These are phyloP conservation scores for Cygnus buccinator DNA, from an alignment of 2,113 vertebrate species.

Conservation along the genomic window DNA sequence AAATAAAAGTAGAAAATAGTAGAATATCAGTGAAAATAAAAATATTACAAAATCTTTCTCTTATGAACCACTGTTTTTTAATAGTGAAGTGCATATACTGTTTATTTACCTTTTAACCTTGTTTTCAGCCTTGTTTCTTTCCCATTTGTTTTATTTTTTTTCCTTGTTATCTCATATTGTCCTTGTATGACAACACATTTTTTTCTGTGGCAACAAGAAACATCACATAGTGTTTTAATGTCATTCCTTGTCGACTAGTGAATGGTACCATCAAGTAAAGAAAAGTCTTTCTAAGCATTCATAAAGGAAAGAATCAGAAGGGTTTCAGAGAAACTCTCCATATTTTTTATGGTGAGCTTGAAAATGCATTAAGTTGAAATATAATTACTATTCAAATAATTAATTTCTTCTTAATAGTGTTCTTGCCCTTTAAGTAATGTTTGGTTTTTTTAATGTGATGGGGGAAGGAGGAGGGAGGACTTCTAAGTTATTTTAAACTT, in stretches of 20 bases:
- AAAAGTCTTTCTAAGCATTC: neutral
- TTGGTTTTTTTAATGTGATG: slow-evolving; percentile 52
- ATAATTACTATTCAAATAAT: neutral
- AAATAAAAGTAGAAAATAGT: neutral
- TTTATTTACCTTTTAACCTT: neutral
- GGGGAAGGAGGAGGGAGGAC: slow-evolving; percentile 62
- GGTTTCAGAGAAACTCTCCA: neutral
- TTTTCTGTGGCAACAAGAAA: slow-evolving; percentile 5
- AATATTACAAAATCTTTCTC: neutral
- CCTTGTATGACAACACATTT: neutral
- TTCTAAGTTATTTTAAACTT: slow-evolving; percentile 68
- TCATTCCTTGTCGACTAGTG: neutral
- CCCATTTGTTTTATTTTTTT: neutral
- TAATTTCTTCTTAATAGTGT: slow-evolving; percentile 32
- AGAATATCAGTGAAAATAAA: neutral
- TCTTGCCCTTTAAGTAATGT: slow-evolving; percentile 64
- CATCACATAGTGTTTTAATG: neutral
- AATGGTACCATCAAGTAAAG: neutral
- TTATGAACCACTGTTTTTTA: neutral
- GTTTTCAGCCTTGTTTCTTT: neutral
- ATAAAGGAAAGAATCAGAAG: neutral
- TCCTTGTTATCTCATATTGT: neutral
- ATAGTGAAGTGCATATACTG: neutral
- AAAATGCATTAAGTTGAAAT: neutral
- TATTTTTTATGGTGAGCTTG: neutral